phyloP scores from a whole-genome alignment of 2,797 vertebrate genomes.

The Urocyon cinereoargenteus region DNA sequence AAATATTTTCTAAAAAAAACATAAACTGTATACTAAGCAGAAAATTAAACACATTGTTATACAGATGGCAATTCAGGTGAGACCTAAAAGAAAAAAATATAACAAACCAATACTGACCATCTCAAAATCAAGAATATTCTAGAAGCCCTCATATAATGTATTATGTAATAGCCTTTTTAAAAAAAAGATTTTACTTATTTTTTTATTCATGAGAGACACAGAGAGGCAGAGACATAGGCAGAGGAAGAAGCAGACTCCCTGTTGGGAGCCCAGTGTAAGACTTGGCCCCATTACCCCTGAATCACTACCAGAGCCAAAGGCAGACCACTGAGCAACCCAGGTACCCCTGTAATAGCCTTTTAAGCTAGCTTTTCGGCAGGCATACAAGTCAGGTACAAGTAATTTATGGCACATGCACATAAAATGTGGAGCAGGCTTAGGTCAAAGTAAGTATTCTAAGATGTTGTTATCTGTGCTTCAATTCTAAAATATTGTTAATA shows the following conservation, averaged over 20 bases:
- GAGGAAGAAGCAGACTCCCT: too few species aligned
- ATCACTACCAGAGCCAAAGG: too few species aligned
- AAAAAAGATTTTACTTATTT: too few species aligned
- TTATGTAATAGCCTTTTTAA: not conserved
- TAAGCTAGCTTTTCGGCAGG: not conserved
- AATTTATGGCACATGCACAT: not conserved
- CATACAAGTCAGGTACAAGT: not conserved
- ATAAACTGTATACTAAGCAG: not conserved
- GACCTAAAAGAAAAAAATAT: not conserved
- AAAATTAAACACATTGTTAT: not conserved
- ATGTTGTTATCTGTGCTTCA: not conserved
- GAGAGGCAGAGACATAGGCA: too few species aligned
- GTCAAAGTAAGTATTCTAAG: not conserved
- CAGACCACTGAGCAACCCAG: too few species aligned
- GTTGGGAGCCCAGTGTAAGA: too few species aligned
- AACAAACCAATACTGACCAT: not conserved
- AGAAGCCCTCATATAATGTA: not conserved
- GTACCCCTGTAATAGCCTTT: not conserved
- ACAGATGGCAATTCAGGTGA: not conserved
- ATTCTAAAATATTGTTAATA: not conserved
- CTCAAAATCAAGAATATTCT: not conserved
- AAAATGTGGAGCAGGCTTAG: not conserved
- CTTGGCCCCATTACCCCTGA: too few species aligned
- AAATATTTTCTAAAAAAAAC: not conserved
- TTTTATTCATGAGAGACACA: too few species aligned